Base-by-base conservation (phyloP, 2,888 invertebrate species). In the Diabrotica balteata region DNA sequence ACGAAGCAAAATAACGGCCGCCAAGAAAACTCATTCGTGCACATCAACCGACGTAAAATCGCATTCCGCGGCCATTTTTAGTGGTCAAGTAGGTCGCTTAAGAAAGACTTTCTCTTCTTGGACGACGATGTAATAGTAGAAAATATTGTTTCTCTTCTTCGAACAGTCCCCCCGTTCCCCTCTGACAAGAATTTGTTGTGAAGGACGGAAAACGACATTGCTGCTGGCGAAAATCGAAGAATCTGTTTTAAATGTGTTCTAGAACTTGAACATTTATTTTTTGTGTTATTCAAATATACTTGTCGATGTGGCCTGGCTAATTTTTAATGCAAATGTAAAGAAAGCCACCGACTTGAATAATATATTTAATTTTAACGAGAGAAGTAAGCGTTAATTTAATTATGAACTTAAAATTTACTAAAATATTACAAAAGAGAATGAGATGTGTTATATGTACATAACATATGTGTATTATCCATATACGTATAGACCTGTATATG, bases 191-290 rank as follows among this genome's bases (percentile, higher is more conserved):
- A 60, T 62, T 67, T 50, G 60, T 60, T 74, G 69, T 69, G 72
- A 76, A 80, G 80, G 80, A 78, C 79, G 79, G 73, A 64, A 73
- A 70, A 74, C 76, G 80, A 79, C 79, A 79, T 80, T 80, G 79
- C 78, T 75, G 68, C 66, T 69, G 74, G 78, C 67, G 59, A 70
- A 69, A 58, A 58, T 59, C 47, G 45, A 42, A 60, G 51, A 54
- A 51, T 50, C 47, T 22, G 49, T 57, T 63, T 63, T 63, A 45
- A 57, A 63, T 63, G 44, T 51, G 58, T 63, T 58, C 63, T 51
- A 63, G 63, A 63, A 63, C 51, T 57, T 57, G 49, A 57, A 57
- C 42, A 43, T 32, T 47, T 59, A 4, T 54, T 43, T 54, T 55
- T 44, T 8, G 45, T 57, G 43, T 57, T 17, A 52, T 52, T 52